Evolutionary conservation across 2,888 invertebrate species (phyloP).

Genomic region (Polydrusus cervinus): DNA sequence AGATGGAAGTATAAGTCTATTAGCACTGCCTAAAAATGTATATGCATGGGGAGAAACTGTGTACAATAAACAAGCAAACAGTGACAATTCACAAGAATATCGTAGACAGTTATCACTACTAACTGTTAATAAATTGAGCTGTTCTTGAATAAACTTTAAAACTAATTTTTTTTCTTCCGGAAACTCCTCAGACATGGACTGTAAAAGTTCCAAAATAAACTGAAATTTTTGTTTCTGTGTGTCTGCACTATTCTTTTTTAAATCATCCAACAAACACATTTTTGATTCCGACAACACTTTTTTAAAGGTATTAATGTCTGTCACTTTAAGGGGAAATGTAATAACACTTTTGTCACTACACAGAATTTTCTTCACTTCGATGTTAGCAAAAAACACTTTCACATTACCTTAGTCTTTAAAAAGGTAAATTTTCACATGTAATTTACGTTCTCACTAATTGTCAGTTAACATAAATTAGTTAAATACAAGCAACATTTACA

Average conservation of each 20-base stretch:
- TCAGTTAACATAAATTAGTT: too few relatives aligned
- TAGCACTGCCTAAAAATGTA: conserved; percentile 3
- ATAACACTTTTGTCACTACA: too few relatives aligned
- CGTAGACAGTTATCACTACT: neutral
- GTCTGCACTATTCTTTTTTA: neutral
- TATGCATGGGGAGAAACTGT: neutral
- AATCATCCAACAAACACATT: too few relatives aligned
- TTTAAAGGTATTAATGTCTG: too few relatives aligned
- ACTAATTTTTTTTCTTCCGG: neutral
- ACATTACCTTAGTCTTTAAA: too few relatives aligned
- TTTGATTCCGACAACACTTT: too few relatives aligned
- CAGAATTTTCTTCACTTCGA: too few relatives aligned
- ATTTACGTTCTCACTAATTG: too few relatives aligned
- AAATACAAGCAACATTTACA: too few relatives aligned
- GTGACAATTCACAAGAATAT: conserved; percentile 1
- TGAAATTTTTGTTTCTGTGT: neutral
- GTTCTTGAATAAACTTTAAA: neutral
- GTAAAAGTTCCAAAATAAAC: neutral
- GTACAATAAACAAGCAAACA: neutral
- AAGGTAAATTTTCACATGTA: too few relatives aligned
- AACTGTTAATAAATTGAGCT: neutral
- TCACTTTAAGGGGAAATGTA: too few relatives aligned
- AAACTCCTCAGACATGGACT: neutral
- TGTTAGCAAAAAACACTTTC: too few relatives aligned
- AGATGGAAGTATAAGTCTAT: conserved; percentile 1